phyloP scores from a whole-genome alignment of 2,888 invertebrate species.

The Spodoptera exigua region DNA sequence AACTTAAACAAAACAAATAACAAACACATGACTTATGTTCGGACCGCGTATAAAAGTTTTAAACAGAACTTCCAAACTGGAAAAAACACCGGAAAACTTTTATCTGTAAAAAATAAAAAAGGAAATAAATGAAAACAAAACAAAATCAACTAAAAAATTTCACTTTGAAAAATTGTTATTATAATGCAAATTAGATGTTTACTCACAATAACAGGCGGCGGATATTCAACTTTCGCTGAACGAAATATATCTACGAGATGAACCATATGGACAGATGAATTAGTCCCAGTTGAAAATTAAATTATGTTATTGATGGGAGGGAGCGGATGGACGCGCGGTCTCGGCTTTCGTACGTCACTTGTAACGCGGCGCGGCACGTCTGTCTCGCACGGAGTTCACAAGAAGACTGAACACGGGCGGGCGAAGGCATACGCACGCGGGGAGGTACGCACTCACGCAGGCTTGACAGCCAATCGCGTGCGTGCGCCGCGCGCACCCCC shows the following conservation, averaged over 20 bases:
- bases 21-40: slow-evolving; percentile 25
- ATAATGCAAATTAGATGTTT: slow-evolving; percentile 70
- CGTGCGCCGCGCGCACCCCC: slow-evolving; percentile 89
- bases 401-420: slow-evolving; percentile 81
- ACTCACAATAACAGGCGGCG: slow-evolving; percentile 93
- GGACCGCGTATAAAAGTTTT: slow-evolving; percentile 5
- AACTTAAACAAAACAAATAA: slow-evolving; percentile 55
- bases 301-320: slow-evolving; percentile 70
- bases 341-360: slow-evolving; percentile 76
- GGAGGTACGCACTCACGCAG: slow-evolving; percentile 88
- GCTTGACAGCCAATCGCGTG: slow-evolving; percentile 86
- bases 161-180: slow-evolving; percentile 54
- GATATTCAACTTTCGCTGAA: slow-evolving; percentile 94
- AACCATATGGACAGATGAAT: slow-evolving; percentile 93
- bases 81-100: slow-evolving; percentile 32
- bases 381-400: slow-evolving; percentile 74
- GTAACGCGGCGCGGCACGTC: slow-evolving; percentile 71
- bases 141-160: slow-evolving; percentile 37
- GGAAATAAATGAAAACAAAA: slow-evolving; percentile 53
- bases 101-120: slow-evolving; percentile 56
- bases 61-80: slow-evolving; percentile 23
- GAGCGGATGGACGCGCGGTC: slow-evolving; percentile 71
- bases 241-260: slow-evolving; percentile 94
- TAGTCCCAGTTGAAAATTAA: slow-evolving; percentile 79
- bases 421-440: slow-evolving; percentile 85